Conservation (phyloP, 2,113 vertebrate genomes). For the Laticauda laticaudata region DNA sequence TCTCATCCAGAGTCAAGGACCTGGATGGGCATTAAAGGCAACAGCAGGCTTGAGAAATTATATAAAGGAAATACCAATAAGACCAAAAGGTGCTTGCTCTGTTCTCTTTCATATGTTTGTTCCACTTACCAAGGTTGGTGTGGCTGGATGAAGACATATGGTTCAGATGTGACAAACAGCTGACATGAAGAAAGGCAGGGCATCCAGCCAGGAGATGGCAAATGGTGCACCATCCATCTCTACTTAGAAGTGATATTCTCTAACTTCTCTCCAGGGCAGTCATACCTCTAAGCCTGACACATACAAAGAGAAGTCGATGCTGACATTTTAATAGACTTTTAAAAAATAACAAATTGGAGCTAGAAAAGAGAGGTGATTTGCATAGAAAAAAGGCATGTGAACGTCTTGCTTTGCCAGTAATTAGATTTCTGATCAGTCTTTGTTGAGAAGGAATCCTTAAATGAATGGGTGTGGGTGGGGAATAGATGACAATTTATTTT, state of each 20-base stretch:
- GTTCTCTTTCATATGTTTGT: neutral
- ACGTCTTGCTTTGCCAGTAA: conserved; percentile 5
- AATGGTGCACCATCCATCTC: neutral
- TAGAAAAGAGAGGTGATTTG: conserved; percentile 14
- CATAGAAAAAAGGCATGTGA: neutral
- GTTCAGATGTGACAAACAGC: conserved; percentile 18
- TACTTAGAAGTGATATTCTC: neutral
- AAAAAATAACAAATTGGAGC: neutral
- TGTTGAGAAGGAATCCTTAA: conserved; percentile 2
- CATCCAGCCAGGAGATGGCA: conserved; percentile 14
- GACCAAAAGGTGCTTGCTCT: neutral
- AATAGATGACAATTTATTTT: fast-evolving
- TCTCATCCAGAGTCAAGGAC: conserved; percentile 5
- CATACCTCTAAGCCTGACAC: neutral
- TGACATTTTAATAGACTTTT: neutral
- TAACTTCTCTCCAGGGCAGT: neutral
- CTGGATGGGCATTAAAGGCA: neutral
- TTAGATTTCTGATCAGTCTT: neutral
- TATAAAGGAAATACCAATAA: neutral
- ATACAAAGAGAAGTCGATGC: conserved; percentile 44
- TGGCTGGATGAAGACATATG: neutral
- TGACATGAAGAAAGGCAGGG: conserved; percentile 38
- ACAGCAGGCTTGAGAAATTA: neutral
- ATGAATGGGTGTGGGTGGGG: neutral
- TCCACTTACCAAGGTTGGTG: neutral